phyloP scores from a whole-genome alignment of 2,797 vertebrate genomes.

The Paratrypauchen microcephalus region DNA sequence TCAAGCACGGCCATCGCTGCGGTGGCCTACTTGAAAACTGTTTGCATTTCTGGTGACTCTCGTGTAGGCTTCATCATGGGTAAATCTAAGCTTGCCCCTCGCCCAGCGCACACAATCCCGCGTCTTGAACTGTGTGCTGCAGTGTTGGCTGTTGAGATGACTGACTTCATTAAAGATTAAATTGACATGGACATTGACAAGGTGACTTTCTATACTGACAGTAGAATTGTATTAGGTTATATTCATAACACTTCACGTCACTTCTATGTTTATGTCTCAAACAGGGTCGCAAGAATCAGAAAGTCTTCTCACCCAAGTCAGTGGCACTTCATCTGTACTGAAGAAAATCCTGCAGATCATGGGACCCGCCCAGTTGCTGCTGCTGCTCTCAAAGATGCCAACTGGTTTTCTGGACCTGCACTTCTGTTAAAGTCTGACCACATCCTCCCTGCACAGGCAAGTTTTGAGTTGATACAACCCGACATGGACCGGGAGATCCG shows the following conservation, averaged over 20 bases:
- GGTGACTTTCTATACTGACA: too few species aligned
- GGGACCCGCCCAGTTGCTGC: background rate
- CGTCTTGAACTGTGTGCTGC: conserved; percentile 22
- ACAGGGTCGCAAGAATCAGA: too few species aligned
- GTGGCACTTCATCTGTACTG: too few species aligned
- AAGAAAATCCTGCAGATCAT: background rate
- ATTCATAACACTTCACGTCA: too few species aligned
- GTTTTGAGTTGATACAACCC: background rate
- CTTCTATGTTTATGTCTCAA: too few species aligned
- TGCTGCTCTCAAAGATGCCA: background rate
- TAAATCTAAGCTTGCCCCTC: conserved; percentile 20
- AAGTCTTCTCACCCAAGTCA: too few species aligned
- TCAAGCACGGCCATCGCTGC: conserved; percentile 23
- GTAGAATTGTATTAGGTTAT: too few species aligned
- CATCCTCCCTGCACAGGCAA: background rate
- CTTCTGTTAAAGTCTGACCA: background rate
- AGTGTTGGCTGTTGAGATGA: background rate
- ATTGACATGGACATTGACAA: too few species aligned
- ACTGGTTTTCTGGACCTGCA: background rate
- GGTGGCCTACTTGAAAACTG: conserved; percentile 16
- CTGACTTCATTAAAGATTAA: background rate
- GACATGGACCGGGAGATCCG: too few species aligned
- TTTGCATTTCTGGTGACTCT: background rate
- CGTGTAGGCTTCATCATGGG: conserved; percentile 26
- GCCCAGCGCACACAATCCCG: background rate